Conservation (phyloP, 2,113 vertebrate species). For the Entelurus aequoreus region DNA sequence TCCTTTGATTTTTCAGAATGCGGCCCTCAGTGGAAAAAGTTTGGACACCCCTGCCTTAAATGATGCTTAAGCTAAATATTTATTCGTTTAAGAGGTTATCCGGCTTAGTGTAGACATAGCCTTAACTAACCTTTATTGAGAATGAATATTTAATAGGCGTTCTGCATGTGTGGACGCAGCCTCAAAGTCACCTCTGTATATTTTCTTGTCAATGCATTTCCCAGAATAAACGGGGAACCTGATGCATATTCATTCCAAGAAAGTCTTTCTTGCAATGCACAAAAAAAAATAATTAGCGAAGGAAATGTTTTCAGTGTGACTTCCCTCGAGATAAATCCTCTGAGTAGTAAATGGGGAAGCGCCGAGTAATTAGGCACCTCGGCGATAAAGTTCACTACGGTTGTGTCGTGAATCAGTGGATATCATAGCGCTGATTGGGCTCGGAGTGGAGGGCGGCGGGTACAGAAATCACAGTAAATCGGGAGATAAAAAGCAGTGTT, state of each 20-base stretch:
- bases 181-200: too few species aligned
- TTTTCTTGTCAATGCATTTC: neutral
- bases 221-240: neutral
- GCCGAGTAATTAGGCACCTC: constrained; percentile 34
- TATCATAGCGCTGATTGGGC: constrained; percentile 43
- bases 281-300: constrained; percentile 25
- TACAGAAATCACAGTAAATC: constrained; percentile 44
- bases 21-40: too few species aligned
- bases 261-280: neutral
- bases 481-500: constrained; percentile 41
- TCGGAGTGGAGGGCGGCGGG: constrained; percentile 39
- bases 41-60: too few species aligned
- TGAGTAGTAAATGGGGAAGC: constrained; percentile 23
- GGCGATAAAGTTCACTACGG: constrained; percentile 30
- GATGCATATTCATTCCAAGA: neutral
- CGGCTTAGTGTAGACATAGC: too few species aligned
- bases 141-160: too few species aligned
- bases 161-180: too few species aligned
- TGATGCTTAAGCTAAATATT: too few species aligned
- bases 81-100: too few species aligned
- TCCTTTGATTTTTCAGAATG: too few species aligned
- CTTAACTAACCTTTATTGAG: too few species aligned
- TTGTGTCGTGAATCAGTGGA: constrained; percentile 37
- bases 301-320: constrained; percentile 23
- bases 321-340: constrained; percentile 23